Evolutionary conservation across 64 coral and sea anemone species (phyloP), one percentile per base, ranked within the genome.

Genomic region (Stichodactyla mertensii): DNA sequence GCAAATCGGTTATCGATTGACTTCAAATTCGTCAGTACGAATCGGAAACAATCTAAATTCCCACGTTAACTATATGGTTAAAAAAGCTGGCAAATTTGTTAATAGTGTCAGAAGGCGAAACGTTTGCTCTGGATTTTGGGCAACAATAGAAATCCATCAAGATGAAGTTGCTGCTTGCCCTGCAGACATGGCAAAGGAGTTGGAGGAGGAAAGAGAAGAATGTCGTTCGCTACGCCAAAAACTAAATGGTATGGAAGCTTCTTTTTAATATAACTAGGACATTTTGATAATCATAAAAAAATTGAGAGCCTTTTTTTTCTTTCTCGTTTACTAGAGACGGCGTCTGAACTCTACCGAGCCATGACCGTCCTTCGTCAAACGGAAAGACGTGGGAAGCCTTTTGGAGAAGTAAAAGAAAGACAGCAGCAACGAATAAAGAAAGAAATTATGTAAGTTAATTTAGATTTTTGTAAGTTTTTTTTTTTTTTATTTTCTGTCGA

Each of bases 391-490:
- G 64, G 64, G 10, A 70, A 70, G 64, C 20, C 19, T 22, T 70
- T 70, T 20, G n/a, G 64, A 6, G 64, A 70, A 70, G 64, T 70
- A 23, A 20, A 20, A 70, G 64, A 70, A 9, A 4, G 64, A 24
- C 64, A 70, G n/a, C 19, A 70, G 64, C 64, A 70, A 70, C 64
- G 64, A 70, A 70, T 70, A 23, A 70, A 24, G n/a, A 70, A 70
- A n/a, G 64, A 70, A 70, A 70, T 70, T 6, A 23, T 70, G 64
- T 70, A 23, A 70, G 64, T 70, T 70, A 70, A 9, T 7, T 70
- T n/a, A n/a, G n/a, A n/a, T n/a, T n/a, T n/a, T n/a, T n/a, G n/a
- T n/a, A n/a, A n/a, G n/a, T n/a, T n/a, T n/a, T n/a, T n/a, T n/a
- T n/a, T n/a, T n/a, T n/a, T n/a, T n/a, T n/a, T n/a, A n/a, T n/a